Evolutionary conservation across 1,140 invertebrate species (phyloP), one percentile per base, ranked within the genome.

Genomic region (Drosophila guanche): DNA sequence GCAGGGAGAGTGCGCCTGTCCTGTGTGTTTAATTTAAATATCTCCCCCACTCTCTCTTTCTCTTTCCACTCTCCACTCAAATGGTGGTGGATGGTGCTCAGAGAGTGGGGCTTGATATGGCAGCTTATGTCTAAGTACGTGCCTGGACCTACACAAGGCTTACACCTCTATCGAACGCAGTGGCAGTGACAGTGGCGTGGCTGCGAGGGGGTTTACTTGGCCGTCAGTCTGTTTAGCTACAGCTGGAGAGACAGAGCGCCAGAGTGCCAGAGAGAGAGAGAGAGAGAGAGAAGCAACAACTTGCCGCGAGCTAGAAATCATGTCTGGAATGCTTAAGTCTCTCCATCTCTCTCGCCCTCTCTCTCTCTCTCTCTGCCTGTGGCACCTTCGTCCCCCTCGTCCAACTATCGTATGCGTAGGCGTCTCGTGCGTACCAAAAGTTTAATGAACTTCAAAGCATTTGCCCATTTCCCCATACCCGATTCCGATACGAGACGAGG

Each of bases 301-400:
- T 80, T 77, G 73, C 77, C 81, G 63, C 60, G 73, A 72, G 81
- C 67, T 52, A 81, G 77, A 85, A 85, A 77, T 80, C 81, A 80
- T 85, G 81, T 74, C 71, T 77, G 69, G 81, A 85, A 85, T 85
- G 53, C 62, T 68, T 70, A 85, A 85, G n/a, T 22, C 10, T 25
- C 29, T 33, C 20, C 37, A 54, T 37, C 12, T 25, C 29, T 33
- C 20, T 37, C n/a, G n/a, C n/a, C n/a, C n/a, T n/a, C 14, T 22
- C 10, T 25, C 29, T 33, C 20, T 37, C 62, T 37, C 12, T 25
- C 29, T 33, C 20, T 37, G 54, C 37, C 12, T 37, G 33, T 37
- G 33, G 33, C 33, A 27, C 25, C 25, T 27, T 27, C 25, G 5
- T 27, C 46, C 37, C 37, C n/a, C n/a, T 41, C 3, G 23, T 12